Conservation (phyloP, 2,888 invertebrate genomes). For the Hypolimnas misippus region DNA sequence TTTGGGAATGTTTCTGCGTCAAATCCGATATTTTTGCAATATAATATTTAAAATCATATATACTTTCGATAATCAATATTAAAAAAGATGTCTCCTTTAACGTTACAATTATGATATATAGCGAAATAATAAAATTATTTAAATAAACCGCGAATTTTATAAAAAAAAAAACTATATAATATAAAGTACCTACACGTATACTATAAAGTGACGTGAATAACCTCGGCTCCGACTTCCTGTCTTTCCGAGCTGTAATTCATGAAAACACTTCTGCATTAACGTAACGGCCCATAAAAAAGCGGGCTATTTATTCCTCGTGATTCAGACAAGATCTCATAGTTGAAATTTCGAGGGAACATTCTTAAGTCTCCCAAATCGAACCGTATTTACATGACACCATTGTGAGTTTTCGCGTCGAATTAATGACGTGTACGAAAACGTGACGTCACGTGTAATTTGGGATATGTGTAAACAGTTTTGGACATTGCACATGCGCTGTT, state of each 20-base stretch:
- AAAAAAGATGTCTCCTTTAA: no score
- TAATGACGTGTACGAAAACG: conserved; percentile 51
- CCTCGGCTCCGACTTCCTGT: conserved; percentile 25
- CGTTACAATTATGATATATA: no score
- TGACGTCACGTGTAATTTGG: conserved; percentile 60
- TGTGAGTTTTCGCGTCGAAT: conserved; percentile 42
- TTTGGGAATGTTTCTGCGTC: no score
- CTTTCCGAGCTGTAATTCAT: conserved; percentile 37
- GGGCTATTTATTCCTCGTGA: conserved; percentile 51
- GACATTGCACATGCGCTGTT: conserved; percentile 22
- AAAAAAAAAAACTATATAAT: background rate
- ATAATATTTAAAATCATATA: no score
- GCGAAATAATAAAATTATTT: no score
- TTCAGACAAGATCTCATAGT: conserved; percentile 46
- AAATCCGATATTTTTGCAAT: no score
- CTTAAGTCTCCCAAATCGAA: conserved; percentile 42
- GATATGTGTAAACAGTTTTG: conserved; percentile 51
- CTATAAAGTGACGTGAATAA: conserved; percentile 1
- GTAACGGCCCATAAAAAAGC: conserved; percentile 47
- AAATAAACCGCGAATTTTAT: background rate
- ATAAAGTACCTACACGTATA: background rate
- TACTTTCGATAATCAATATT: no score
- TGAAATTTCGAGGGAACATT: conserved; percentile 42
- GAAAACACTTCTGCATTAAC: conserved; percentile 43
- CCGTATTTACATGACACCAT: conserved; percentile 43